phyloP scores from a whole-genome alignment of 1,140 invertebrate genomes.

The Microplitis mediator region DNA sequence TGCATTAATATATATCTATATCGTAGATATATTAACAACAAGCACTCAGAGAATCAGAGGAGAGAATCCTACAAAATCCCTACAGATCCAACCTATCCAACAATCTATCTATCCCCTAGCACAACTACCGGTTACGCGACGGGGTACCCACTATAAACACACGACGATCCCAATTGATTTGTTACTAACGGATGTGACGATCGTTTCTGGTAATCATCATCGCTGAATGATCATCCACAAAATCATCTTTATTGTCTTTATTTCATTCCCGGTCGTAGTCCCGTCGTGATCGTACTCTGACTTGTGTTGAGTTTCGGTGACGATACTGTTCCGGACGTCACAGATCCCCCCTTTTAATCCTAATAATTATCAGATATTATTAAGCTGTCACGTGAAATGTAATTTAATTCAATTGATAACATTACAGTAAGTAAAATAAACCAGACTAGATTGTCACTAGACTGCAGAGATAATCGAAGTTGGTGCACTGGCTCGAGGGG shows the following conservation, averaged over 20 bases:
- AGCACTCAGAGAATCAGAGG: neutral
- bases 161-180: conserved; percentile 57
- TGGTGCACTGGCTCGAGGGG: conserved; percentile 46
- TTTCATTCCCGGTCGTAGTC: too few species aligned
- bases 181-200: conserved; percentile 59
- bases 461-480: conserved; percentile 49
- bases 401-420: too few species aligned
- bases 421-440: too few species aligned
- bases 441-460: too few species aligned
- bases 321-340: too few species aligned
- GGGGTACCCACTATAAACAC: conserved; percentile 58
- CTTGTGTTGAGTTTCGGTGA: too few species aligned
- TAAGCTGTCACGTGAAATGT: too few species aligned
- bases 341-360: too few species aligned
- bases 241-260: neutral
- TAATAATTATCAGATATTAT: neutral
- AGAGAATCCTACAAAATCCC: conserved; percentile 22
- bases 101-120: conserved; percentile 34
- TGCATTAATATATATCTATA: conserved; percentile 29
- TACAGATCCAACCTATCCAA: conserved; percentile 20
- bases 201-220: conserved; percentile 58
- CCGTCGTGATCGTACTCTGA: too few species aligned
- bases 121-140: conserved; percentile 51
- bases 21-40: neutral
- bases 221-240: conserved; percentile 30